Evolutionary conservation across 2,797 vertebrate species (phyloP).

Genomic region (Dryobates pubescens): DNA sequence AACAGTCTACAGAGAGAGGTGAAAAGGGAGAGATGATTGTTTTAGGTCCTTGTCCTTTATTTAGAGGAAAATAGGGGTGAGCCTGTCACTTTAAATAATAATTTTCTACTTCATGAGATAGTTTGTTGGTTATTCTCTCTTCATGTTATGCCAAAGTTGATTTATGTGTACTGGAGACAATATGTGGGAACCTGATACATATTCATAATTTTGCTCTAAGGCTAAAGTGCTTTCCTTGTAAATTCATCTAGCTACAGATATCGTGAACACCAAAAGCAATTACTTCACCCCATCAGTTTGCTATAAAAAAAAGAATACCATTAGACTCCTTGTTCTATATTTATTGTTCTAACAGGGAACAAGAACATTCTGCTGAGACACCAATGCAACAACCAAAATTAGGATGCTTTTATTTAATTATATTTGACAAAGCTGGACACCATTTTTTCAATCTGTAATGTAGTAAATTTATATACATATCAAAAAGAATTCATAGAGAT

Average conservation of each 20-base stretch:
- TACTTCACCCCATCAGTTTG: slow-evolving; percentile 62
- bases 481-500: slow-evolving; percentile 32
- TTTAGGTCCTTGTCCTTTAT: slow-evolving; percentile 37
- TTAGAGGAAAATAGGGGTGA: slow-evolving; percentile 57
- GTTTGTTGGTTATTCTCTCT: slow-evolving; percentile 46
- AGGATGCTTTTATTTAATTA: slow-evolving; percentile 66
- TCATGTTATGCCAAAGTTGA: slow-evolving; percentile 60
- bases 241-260: slow-evolving; percentile 61
- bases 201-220: slow-evolving; percentile 62
- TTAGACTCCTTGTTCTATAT: slow-evolving; percentile 55
- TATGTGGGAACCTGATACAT: slow-evolving; percentile 45
- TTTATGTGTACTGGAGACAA: slow-evolving; percentile 51
- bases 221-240: slow-evolving; percentile 67
- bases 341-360: slow-evolving; percentile 52
- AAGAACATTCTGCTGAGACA: slow-evolving; percentile 53
- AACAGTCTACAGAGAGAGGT: slow-evolving; percentile 30
- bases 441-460: slow-evolving; percentile 21
- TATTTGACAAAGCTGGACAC: slow-evolving; percentile 37
- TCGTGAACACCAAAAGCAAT: slow-evolving; percentile 60
- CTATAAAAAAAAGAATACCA: slow-evolving; percentile 53
- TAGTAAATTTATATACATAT: slow-evolving; percentile 54
- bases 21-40: slow-evolving; percentile 26
- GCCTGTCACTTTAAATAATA: slow-evolving; percentile 60
- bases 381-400: slow-evolving; percentile 41
- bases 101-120: slow-evolving; percentile 51